Base-by-base conservation (phyloP, 2,797 vertebrate genomes). In the Peromyscus nudipes region DNA sequence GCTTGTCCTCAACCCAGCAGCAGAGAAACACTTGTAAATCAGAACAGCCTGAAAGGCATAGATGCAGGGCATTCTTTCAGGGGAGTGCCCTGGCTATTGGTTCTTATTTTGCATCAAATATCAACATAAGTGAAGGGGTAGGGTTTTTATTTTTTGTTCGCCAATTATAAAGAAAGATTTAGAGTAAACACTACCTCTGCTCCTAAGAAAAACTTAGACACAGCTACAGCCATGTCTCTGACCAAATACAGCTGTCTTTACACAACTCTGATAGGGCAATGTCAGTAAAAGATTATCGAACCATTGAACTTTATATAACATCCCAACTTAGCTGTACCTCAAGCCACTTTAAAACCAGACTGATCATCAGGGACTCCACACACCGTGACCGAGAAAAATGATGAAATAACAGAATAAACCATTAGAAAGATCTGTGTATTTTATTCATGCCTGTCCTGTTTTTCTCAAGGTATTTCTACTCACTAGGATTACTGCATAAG, bases 21-120 rank as follows among this genome's bases (percentile, higher is more conserved):
- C 62, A 67, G 60, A 79, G 75, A 79, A 37, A 37, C 23, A 8
- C 14, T 88, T 62, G 19, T n/a, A 21, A 17, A 40, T 57, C 7
- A 49, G 76, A 52, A 23, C 34, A 57, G 6, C 62, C 37, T n/a
- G 27, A 69, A 67, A 34, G 75, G 49, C 64, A 37, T 25, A 25
- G 84, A 34, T 17, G 60, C 75, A 85, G 46, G n/a, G 27, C 57
- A 4, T 60, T 52, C 21, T 27, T 40, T 3, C 6, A 0, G 0
- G 0, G 1, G 10, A 0, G 0, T 1, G 7, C 84, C 12, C 4
- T 19, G 23, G 17, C 31, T 77, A 2, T 67, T 16, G 67, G 13
- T 1, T 0, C 69, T 31, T 79, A 31, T 88, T 95, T 84, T 86
- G 60, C 16, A 69, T 57, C n/a, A 73, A 52, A 92, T 40, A 37